Base-by-base conservation (phyloP, 1,140 invertebrate species). In the Vanessa tameamea region DNA sequence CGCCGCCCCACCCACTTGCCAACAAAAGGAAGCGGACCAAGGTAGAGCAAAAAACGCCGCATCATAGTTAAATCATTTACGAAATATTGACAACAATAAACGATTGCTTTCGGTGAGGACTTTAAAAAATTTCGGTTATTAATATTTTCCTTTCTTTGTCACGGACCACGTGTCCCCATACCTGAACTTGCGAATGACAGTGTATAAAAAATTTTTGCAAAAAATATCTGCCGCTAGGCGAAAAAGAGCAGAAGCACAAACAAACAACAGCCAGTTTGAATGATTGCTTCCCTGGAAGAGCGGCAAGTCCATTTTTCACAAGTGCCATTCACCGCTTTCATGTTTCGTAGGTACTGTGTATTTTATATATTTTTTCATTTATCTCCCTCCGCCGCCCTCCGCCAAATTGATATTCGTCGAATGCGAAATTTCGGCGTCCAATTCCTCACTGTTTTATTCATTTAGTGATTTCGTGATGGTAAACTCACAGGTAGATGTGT, bases 281-380 rank as follows among this genome's bases (percentile, higher is more conserved):
- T 91, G 89, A 92, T 92, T 89, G 91, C 89, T 91, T 92, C 89
- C 85, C 91, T 87, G 91, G 87, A 92, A 92, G 91, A 91, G 91
- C 87, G 89, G 87, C 88, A 85, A 91, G 90, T 92, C 90, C 90
- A 92, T 92, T 92, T 92, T 92, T 92, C 90, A 92, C 89, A 90
- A 92, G 91, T 92, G 91, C 89, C 91, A 92, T 92, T 92, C 88
- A 87, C 84, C 82, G 89, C 89, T 89, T 91, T 91, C 88, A 90
- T 89, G 88, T 88, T 88, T 82, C 85, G 83, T 82, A 78, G 78
- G 82, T 83, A 87, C 86, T 84, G 83, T 91, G 83, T 92, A 87
- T 92, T 86, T 88, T 92, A 88, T 91, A 87, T 91, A 86, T 90
- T 76, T 91, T 88, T 91, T 90, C 90, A 89, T 91, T 91, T 92